phyloP scores from a whole-genome alignment of 1,140 invertebrate species.

The Drosophila bifasciata region DNA sequence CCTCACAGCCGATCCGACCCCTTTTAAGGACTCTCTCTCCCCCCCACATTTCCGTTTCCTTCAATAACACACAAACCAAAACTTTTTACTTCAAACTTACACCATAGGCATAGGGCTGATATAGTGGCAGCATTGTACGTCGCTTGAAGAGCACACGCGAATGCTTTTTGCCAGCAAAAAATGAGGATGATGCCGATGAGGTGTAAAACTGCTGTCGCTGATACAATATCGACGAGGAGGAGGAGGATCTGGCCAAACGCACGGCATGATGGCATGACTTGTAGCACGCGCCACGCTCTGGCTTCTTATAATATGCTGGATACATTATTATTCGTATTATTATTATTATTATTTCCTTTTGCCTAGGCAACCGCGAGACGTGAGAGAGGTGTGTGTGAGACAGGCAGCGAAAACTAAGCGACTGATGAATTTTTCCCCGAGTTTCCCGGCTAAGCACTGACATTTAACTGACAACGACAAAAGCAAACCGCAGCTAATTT shows the following conservation, averaged over 20 bases:
- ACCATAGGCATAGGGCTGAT: conserved; percentile 18
- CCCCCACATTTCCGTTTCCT: too few species aligned
- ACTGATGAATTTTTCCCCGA: conserved; percentile 48
- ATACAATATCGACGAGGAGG: conserved; percentile 10
- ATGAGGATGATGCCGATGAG: neutral
- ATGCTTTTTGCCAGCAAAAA: conserved; percentile 22
- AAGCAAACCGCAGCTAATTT: conserved; percentile 47
- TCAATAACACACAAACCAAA: neutral
- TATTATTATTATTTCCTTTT: too few species aligned
- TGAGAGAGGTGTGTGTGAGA: neutral
- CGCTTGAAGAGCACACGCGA: conserved; percentile 17
- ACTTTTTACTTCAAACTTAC: conserved; percentile 49
- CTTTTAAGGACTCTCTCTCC: neutral
- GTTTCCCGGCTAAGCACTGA: conserved; percentile 46
- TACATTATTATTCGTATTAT: too few species aligned
- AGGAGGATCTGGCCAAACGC: conserved; percentile 7
- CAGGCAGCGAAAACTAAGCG: conserved; percentile 16
- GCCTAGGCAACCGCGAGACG: too few species aligned
- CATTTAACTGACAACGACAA: conserved; percentile 68
- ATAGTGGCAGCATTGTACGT: conserved; percentile 11
- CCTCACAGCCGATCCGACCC: too few species aligned
- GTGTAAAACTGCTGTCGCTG: conserved; percentile 35
- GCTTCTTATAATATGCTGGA: conserved; percentile 30
- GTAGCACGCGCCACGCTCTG: conserved; percentile 20
- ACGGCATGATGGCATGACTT: conserved; percentile 35